A percentile compares a stretch with the other conserved stretches of the same genome.
Conservation (phyloP, 2,113 vertebrate genomes). For the Crocuta crocuta region DNA sequence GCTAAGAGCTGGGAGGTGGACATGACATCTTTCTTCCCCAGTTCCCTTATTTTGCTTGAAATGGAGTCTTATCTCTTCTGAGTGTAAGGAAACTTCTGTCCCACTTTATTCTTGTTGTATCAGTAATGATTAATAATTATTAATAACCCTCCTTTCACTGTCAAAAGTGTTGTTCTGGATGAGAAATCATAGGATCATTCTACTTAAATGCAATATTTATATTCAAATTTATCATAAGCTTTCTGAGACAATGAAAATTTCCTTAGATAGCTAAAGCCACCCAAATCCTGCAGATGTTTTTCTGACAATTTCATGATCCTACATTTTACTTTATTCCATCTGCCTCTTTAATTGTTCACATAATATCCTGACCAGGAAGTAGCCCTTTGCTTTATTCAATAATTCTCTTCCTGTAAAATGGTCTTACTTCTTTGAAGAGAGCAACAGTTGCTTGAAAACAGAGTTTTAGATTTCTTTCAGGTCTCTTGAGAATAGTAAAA, state of each 20-base stretch:
- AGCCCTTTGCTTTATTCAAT: neutral
- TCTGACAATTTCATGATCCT: slow-evolving; percentile 5
- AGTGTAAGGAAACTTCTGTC: no score
- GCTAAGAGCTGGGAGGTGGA: neutral
- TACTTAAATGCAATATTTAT: neutral
- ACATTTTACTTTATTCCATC: neutral
- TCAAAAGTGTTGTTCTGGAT: neutral
- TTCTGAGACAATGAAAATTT: neutral
- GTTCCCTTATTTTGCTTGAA: neutral
- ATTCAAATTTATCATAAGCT: neutral
- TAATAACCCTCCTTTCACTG: neutral
- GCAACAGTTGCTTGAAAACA: slow-evolving; percentile 29
- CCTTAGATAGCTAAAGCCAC: neutral
- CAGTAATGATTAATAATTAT: neutral
- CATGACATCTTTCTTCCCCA: neutral
- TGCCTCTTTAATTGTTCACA: neutral
- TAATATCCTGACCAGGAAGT: neutral
- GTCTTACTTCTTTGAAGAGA: neutral
- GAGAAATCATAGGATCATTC: neutral
- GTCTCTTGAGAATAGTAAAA: neutral
- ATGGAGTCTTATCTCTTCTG: neutral
- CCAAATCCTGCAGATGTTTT: neutral
- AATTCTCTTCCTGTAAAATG: neutral
- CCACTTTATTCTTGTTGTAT: neutral
- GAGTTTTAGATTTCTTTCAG: neutral